Evolutionary conservation across 2,113 vertebrate genomes (phyloP), one percentile per base, ranked within the genome.

Genomic region (Bubo bubo): DNA sequence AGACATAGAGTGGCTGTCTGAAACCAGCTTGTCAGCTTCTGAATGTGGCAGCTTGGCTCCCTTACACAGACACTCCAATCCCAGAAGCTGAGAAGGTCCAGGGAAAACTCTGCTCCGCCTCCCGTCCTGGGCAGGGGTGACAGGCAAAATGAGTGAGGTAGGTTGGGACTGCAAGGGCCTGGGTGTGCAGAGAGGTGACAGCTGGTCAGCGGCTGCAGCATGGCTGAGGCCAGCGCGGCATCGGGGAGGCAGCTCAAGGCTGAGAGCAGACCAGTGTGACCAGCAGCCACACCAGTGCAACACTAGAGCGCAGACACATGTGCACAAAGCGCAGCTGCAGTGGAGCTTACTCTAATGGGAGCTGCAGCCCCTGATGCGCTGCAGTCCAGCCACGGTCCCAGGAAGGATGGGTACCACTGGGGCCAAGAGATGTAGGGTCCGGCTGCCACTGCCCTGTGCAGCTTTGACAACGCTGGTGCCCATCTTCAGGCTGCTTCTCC

Each of bases 331-430:
- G 2, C 0, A 9, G 43, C 50, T 70, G 63, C 30, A 22, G 39
- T 5, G 13, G 35, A 53, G 58, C 23, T 62, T 53, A 39, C 37
- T 53, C 43, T 59, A 68, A 35, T 3, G 12, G 22, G 55, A 59
- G 16, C 24, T 3, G 16, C 32, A 37, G n/a, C 43, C 18, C 43
- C 17, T 52, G 35, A 17, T 3, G 21, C 64, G 12, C 24, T 3
- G 16, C 32, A n/a, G n/a, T 37, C n/a, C 43, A 70, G 59, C 35
- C 0, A 0, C 0, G 1, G 64, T 22, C 35, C 56, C 56, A 52
- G 71, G 32, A 22, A 23, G 14, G 43, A 24, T 30, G 58, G 17
- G 19, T 27, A 39, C 20, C 53, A 17, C 21, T 0, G 0, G 23
- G 23, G 21, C 23, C 35, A 62, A 67, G 56, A 59, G 22, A 5